Conservation (phyloP, 2,113 vertebrate genomes). For the Platysteira castanea region DNA sequence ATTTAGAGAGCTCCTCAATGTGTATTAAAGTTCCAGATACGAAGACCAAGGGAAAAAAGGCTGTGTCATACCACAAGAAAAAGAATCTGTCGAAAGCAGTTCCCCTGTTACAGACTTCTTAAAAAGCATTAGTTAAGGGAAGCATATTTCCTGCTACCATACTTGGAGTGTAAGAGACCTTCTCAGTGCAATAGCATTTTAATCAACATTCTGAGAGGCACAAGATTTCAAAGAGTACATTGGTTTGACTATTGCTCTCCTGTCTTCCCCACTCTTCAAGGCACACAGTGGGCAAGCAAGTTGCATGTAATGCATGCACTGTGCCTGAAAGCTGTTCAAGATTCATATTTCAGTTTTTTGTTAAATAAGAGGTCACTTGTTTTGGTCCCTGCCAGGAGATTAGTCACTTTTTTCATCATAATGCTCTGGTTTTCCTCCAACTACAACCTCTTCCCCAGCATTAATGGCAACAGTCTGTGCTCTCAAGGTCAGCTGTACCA, state of each 20-base stretch:
- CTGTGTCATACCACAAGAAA: neutral
- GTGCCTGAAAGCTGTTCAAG: neutral
- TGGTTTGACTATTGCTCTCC: neutral
- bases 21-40: neutral
- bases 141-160: neutral
- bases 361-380: neutral
- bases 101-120: neutral
- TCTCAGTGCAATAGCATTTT: neutral
- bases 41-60: neutral
- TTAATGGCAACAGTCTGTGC: neutral
- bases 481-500: neutral
- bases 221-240: neutral
- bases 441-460: neutral
- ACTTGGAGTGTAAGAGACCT: neutral
- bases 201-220: neutral
- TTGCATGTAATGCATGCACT: neutral
- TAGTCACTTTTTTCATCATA: neutral
- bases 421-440: neutral
- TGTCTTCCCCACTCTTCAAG: neutral
- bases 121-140: neutral
- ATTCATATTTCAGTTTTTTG: fast-evolving
- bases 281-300: neutral
- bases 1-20: neutral
- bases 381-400: neutral
- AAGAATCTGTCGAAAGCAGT: neutral